A percentile compares a stretch with the other conserved stretches of the same genome.
These are phyloP conservation scores for Planococcus citri DNA, from an alignment of 1,140 invertebrate genomes.

Conservation along the genomic window DNA sequence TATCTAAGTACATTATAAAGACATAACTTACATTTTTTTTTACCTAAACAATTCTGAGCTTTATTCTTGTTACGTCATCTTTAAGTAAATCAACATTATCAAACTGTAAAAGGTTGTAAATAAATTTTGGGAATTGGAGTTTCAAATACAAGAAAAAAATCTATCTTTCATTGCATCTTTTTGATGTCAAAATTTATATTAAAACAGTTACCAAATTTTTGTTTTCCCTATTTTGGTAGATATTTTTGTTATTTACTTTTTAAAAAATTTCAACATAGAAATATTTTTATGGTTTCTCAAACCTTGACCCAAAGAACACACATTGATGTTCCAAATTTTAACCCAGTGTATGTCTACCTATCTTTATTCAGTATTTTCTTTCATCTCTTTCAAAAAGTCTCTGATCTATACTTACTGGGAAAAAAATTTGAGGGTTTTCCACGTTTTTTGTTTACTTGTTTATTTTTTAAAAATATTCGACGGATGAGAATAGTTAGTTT, in stretches of 20 bases:
- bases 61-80: neutral
- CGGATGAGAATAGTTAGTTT: no score
- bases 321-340: no score
- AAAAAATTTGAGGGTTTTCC: no score
- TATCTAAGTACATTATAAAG: neutral
- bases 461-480: no score
- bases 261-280: neutral
- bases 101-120: neutral
- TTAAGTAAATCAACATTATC: neutral
- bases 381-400: no score
- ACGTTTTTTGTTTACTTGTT: no score
- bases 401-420: no score
- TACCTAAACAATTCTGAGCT: neutral
- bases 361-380: no score
- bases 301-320: no score
- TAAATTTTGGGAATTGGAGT: neutral
- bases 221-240: neutral
- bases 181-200: neutral
- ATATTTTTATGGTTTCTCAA: no score
- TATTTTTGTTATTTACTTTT: constrained; percentile 4
- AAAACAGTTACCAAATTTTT: constrained; percentile 8
- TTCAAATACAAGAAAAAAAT: neutral
- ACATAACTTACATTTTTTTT: neutral
- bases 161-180: neutral
- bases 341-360: no score